Base-by-base conservation (phyloP, 2,888 invertebrate genomes). In the Catocala fraxini region DNA sequence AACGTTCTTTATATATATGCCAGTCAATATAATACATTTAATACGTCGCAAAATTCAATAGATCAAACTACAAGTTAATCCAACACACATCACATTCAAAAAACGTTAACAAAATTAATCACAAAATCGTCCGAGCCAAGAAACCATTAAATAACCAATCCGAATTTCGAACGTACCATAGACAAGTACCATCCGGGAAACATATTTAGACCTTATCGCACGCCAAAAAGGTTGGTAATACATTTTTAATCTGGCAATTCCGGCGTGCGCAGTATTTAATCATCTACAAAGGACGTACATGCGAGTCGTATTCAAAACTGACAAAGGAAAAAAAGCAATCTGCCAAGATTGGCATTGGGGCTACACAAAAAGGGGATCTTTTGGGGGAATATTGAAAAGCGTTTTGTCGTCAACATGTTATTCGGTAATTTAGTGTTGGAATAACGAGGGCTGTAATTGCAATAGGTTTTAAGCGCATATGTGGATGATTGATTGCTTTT, bases 301-400 rank as follows among this genome's bases (percentile, higher is more conserved):
- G 85, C 89, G 85, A 81, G 80, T 80, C 85, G 89, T 91, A 93
- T 93, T 93, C 92, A 84, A 92, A 91, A 92, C 91, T 90, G 87
- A 94, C 93, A 94, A 94, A 93, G 89, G 93, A 92, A 93, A 92
- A 92, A 94, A 94, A 94, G 93, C 93, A 93, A 94, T 93, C 93
- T 92, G 86, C 82, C 73, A 88, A 92, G 93, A 93, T 93, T 93
- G 93, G 93, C 93, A 92, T 92, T 93, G 92, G 91, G 90, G 88
- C 56, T 55, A 62, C 58, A 73, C 68, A 79, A 77, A 79, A 79
- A 65, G 79, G 79, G 79, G 70, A 70, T 74, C 72, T 74, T 77
- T 73, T 63, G 67, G 77, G 67, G 86, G 88, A 89, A 84, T 90
- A 91, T 91, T 92, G 92, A 92, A 92, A 91, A 91, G 90, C 91